phyloP scores from a whole-genome alignment of 2,797 vertebrate species.

The Pangasius krempfi region DNA sequence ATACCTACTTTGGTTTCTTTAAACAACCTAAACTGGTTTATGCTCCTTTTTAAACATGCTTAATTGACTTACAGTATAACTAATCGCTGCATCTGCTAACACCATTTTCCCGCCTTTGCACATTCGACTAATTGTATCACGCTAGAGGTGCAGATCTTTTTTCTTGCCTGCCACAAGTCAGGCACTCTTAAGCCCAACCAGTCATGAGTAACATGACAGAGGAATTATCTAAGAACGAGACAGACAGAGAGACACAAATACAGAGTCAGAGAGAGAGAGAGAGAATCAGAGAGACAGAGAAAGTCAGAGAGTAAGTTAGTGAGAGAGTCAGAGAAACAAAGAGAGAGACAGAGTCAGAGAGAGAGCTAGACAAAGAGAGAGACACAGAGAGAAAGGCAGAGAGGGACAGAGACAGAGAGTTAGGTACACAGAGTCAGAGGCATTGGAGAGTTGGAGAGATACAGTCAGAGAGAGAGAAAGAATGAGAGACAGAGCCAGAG shows the following conservation, averaged over 20 bases:
- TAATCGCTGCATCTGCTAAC: conserved; percentile 85
- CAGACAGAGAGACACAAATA: background rate
- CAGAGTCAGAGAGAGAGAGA: background rate
- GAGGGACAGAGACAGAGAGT: background rate
- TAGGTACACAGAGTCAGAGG: background rate
- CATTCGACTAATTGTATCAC: conserved; percentile 19
- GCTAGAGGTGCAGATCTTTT: conserved; percentile 30
- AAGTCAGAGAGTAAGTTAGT: background rate
- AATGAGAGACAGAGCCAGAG: background rate
- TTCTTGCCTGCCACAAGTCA: conserved; percentile 30
- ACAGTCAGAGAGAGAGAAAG: background rate
- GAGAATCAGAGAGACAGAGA: background rate
- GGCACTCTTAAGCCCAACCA: conserved; percentile 27
- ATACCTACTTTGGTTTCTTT: conserved; percentile 87
- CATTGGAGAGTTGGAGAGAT: background rate
- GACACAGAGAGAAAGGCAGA: background rate
- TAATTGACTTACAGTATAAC: conserved; percentile 87
- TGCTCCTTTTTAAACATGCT: conserved; percentile 83
- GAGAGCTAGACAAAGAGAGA: background rate
- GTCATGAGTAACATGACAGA: conserved; percentile 27
- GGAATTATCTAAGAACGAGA: conserved; percentile 10
- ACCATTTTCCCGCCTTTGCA: conserved; percentile 70
- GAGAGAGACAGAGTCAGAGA: too few species aligned
- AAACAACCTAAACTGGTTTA: conserved; percentile 86
- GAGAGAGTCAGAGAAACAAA: background rate